A percentile compares a stretch with the other conserved stretches of the same genome.
Conservation (phyloP, 1,140 invertebrate genomes). For the Atta cephalotes region DNA sequence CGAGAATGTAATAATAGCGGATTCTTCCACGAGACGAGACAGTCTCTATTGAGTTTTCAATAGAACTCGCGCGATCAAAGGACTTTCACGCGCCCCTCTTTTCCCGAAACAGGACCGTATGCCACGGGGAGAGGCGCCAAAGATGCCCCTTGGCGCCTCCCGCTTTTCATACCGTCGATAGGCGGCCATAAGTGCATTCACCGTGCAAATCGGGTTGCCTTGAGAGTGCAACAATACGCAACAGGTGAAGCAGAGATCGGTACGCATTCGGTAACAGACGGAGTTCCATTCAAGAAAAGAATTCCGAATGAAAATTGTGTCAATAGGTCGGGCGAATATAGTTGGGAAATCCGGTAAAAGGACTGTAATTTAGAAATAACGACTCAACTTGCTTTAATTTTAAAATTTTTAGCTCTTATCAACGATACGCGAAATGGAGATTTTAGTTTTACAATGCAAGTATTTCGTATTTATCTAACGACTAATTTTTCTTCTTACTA, state of each 20-base stretch:
- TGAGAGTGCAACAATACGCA: constrained; percentile 81
- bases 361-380: constrained; percentile 40
- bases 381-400: not conserved
- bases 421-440: not conserved
- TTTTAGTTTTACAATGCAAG: not conserved
- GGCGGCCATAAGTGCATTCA: constrained; percentile 80
- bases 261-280: constrained; percentile 76
- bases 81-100: constrained; percentile 68
- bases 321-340: constrained; percentile 24
- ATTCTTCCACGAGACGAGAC: constrained; percentile 60
- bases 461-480: not conserved
- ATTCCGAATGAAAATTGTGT: constrained; percentile 66
- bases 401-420: not conserved
- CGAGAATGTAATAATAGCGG: constrained; percentile 56
- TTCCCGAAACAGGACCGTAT: constrained; percentile 72
- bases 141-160: constrained; percentile 64
- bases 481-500: no score
- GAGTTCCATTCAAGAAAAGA: constrained; percentile 72
- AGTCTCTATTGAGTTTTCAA: constrained; percentile 56
- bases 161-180: constrained; percentile 76
- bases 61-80: constrained; percentile 76
- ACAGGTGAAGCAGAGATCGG: constrained; percentile 79
- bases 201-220: constrained; percentile 81
- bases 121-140: constrained; percentile 34
- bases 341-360: not conserved